These are phyloP conservation scores for Sinocyclocheilus anophthalmus DNA, from an alignment of 2,113 vertebrate species.

Conservation along the genomic window DNA sequence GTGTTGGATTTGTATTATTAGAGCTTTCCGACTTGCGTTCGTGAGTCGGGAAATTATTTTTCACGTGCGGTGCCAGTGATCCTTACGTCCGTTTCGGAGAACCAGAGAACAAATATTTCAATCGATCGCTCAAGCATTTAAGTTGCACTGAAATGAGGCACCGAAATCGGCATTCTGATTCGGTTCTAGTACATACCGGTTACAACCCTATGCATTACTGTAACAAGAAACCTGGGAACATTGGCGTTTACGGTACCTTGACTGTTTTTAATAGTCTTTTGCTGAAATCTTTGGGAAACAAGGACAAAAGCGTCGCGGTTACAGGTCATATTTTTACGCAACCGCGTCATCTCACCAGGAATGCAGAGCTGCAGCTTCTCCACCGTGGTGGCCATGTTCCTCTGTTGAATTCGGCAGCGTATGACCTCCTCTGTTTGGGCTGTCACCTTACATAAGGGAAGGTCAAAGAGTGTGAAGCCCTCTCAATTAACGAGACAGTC, in stretches of 20 bases:
- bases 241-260: neutral
- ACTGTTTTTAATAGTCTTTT: neutral
- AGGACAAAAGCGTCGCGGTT: neutral
- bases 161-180: too few species aligned
- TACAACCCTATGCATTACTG: neutral
- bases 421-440: constrained; percentile 93
- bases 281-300: neutral
- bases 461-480: constrained; percentile 56
- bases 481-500: constrained; percentile 47
- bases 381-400: constrained; percentile 94
- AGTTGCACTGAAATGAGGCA: too few species aligned
- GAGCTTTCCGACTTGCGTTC: too few species aligned
- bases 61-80: too few species aligned
- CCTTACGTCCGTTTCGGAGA: too few species aligned
- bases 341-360: constrained; percentile 80
- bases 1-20: too few species aligned
- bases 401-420: constrained; percentile 92
- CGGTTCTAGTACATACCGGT: too few species aligned
- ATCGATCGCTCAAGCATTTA: too few species aligned
- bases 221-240: neutral
- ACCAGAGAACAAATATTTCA: too few species aligned
- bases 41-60: too few species aligned
- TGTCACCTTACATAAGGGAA: constrained; percentile 82
- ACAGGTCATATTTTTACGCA: constrained; percentile 10
- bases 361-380: constrained; percentile 96